Base-by-base conservation (phyloP, 2,797 vertebrate genomes). In the Channallabes apus region DNA sequence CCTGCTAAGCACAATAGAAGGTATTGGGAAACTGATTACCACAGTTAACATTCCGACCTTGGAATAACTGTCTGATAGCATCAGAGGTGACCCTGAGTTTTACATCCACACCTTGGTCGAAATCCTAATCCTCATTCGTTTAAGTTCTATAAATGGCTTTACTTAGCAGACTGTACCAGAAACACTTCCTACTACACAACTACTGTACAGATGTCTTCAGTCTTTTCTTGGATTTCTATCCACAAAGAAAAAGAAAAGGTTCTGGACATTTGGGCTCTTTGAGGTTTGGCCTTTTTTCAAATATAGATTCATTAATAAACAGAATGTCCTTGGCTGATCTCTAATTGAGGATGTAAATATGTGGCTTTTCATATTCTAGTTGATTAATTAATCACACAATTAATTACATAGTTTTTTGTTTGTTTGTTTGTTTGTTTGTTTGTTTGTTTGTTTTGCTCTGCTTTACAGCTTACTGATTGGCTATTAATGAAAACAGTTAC, bases 31-130 rank as follows among this genome's bases (percentile, higher is more conserved):
- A 51, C 24, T 27, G 5, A 62, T 88, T 78, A 68, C 59, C 86
- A 89, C 86, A 87, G 88, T 90, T 61, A 17, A 38, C 59, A 38
- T 91, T 87, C 84, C 71, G 41, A 29, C 56, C n/a, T 67, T 64
- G 68, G 38, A 86, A 75, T 65, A 83, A 22, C 76, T 79, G 38
- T 22, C 27, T 29, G 54, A 77, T 58, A 32, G n/a, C 29, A 12
- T 20, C 2, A 3, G 54, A 35, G 54, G 1, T 76, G 17, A 24
- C 61, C 59, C 6, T 24, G 22, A 76, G 17, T 76, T 51, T 18
- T 46, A 69, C 32, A 51, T 46, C 22, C 46, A 46, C 22, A 0
- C 69, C 22, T n/a, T 72, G 69, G 29, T 35, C 76, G 38, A 32
- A 38, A 61, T n/a, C 22, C 2, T 76, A 58, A 29, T 77, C 17